Base-by-base conservation (phyloP, 2,797 vertebrate species). In the Sebastes flavidus region DNA sequence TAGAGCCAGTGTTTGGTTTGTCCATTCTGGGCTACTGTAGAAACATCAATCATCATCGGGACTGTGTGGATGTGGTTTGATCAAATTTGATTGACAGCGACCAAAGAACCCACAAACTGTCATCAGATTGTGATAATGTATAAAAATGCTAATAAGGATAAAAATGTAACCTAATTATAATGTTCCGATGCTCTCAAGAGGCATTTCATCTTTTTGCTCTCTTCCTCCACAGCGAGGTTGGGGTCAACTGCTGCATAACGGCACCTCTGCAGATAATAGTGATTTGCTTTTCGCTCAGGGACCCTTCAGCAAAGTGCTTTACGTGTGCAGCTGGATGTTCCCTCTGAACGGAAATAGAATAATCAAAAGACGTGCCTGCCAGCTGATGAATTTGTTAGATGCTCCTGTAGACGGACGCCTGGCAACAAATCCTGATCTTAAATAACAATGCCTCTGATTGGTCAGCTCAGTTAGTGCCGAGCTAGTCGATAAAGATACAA, bases 391-490 rank as follows among this genome's bases (percentile, higher is more conserved):
- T 92, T 68, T 89, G 59, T 83, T 42, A 59, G 72, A 75, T 32
- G 49, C 20, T 4, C 4, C 49, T 67, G 61, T 68, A 34, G 81
- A 82, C 0, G 9, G 76, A 79, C 66, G 65, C 86, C 68, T 91
- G 77, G 89, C 81, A 92, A 91, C 90, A 90, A 85, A 92, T 91
- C 87, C 87, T 68, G 27, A 75, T 80, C 9, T 70, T 46, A 82
- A 81, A 74, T 72, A 69, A 59, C 56, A 80, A 34, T 16, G 30
- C 30, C 30, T 77, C 61, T 75, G 56, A 90, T 83, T 90, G 78
- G 87, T 82, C 75, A 59, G 34, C 69, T 62, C 20, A 30, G 25
- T 38, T 20, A 8, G 79, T 72, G 49, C 65, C 20, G 24, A 73
- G 61, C 59, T 60, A 60, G 36, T 67, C 1, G 18, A 76, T 74